phyloP scores from a whole-genome alignment of 2,797 vertebrate genomes.

The Clarias fuscus region DNA sequence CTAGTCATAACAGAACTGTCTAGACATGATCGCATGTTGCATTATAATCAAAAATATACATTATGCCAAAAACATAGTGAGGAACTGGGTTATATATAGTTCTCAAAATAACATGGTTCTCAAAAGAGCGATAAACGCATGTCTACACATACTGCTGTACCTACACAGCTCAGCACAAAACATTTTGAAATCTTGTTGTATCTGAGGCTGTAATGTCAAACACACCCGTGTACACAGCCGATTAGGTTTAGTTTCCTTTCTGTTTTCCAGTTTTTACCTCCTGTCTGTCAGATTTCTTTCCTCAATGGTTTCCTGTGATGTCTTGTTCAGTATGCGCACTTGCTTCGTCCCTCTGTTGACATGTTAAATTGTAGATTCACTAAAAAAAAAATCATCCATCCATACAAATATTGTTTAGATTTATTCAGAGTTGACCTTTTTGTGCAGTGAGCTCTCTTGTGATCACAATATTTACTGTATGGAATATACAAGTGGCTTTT shows the following conservation, averaged over 20 bases:
- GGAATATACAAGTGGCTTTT: too few relatives aligned
- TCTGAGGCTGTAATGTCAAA: background rate
- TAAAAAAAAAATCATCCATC: background rate
- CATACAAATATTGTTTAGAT: constrained; percentile 6
- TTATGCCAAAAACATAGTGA: too few relatives aligned
- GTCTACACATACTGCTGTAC: background rate
- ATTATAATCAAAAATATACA: too few relatives aligned
- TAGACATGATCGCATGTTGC: background rate
- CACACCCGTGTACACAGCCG: background rate
- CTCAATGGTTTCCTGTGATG: background rate
- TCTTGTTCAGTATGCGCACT: background rate
- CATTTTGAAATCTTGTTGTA: background rate
- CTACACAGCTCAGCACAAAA: background rate
- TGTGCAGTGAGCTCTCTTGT: background rate
- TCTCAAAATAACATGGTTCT: background rate
- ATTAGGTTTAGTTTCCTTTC: constrained; percentile 6
- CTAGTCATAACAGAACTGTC: background rate
- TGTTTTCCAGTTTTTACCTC: background rate
- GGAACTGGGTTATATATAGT: too few relatives aligned
- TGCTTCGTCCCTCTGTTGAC: background rate
- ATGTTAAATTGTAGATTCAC: background rate
- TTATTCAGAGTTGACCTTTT: constrained; percentile 20
- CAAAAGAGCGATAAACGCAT: background rate
- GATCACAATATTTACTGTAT: too few relatives aligned
- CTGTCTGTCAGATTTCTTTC: background rate